These are phyloP conservation scores for Catonia carolina DNA, from an alignment of 2,888 invertebrate genomes.

Conservation along the genomic window DNA sequence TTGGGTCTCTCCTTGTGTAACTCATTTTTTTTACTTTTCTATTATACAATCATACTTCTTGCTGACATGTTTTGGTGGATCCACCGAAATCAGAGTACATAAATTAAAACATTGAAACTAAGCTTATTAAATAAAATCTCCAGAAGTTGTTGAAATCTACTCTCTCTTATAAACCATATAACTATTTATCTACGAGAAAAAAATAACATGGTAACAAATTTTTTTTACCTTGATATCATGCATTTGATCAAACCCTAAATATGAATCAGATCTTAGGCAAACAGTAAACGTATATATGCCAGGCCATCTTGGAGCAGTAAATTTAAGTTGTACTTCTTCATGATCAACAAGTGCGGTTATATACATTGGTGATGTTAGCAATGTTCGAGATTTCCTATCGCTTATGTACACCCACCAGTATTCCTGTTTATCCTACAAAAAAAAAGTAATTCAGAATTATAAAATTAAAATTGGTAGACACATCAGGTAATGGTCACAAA, in stretches of 20 bases:
- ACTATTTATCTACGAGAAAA: too few species aligned
- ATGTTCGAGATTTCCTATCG: slow-evolving; percentile 85
- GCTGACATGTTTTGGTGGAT: too few species aligned
- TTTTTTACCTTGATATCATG: slow-evolving; percentile 73
- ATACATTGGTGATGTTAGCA: slow-evolving; percentile 89
- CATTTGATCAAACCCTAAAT: slow-evolving; percentile 92
- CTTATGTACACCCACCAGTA: slow-evolving; percentile 99
- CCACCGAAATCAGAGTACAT: too few species aligned
- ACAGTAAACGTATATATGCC: slow-evolving; percentile 90
- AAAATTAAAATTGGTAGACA: not conserved
- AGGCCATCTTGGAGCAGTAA: slow-evolving; percentile 92
- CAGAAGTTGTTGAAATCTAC: too few species aligned
- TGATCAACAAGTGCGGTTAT: slow-evolving; percentile 84
- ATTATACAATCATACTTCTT: too few species aligned
- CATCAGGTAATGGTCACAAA: not conserved
- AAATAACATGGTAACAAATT: too few species aligned
- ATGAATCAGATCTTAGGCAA: slow-evolving; percentile 92
- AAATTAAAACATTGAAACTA: too few species aligned
- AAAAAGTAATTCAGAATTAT: slow-evolving; percentile 14
- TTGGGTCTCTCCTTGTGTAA: too few species aligned
- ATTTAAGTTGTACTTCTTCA: slow-evolving; percentile 91
- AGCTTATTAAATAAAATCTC: too few species aligned
- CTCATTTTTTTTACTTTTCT: too few species aligned
- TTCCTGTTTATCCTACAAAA: slow-evolving; percentile 77
- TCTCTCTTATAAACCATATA: too few species aligned